Conservation (phyloP, 2,797 vertebrate genomes). For the Rhinogobio ventralis region DNA sequence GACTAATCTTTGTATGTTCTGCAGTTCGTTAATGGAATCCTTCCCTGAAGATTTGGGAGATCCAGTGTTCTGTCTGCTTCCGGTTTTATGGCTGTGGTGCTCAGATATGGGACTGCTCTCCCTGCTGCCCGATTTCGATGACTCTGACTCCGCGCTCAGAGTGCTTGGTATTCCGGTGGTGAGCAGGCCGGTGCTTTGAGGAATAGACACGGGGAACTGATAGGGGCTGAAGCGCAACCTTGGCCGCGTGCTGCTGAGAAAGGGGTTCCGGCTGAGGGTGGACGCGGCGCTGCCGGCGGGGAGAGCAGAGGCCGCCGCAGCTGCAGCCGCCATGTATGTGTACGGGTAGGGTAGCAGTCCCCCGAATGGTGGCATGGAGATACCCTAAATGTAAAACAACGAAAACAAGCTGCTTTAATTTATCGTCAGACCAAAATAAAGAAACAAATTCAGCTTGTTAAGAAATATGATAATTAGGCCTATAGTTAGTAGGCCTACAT, state of each 20-base stretch:
- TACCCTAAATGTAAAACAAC: slow-evolving; percentile 76
- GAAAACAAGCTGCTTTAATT: background rate
- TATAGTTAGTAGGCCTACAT: background rate
- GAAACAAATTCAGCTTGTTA: background rate
- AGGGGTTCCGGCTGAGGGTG: slow-evolving; percentile 79
- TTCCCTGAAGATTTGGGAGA: slow-evolving; percentile 79
- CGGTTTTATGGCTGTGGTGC: slow-evolving; percentile 76
- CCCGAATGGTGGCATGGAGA: slow-evolving; percentile 88
- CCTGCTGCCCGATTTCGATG: slow-evolving; percentile 72
- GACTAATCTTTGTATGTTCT: slow-evolving; percentile 82
- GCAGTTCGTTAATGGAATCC: slow-evolving; percentile 81
- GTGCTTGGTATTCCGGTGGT: slow-evolving; percentile 71
- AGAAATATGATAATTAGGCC: background rate
- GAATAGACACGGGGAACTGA: slow-evolving; percentile 80
- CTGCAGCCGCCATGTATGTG: slow-evolving; percentile 85
- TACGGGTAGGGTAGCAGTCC: slow-evolving; percentile 89
- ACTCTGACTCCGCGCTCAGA: slow-evolving; percentile 72
- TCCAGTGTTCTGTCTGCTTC: slow-evolving; percentile 78
- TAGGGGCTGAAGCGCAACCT: slow-evolving; percentile 90
- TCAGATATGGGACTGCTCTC: slow-evolving; percentile 76
- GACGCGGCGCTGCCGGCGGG: slow-evolving; percentile 73
- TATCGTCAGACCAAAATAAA: background rate
- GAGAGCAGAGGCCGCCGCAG: slow-evolving; percentile 69
- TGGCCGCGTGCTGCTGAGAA: slow-evolving; percentile 79
- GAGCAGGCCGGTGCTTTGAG: slow-evolving; percentile 78